Evolutionary conservation across 2,797 vertebrate species (phyloP).

Genomic region (Siniperca scherzeri): DNA sequence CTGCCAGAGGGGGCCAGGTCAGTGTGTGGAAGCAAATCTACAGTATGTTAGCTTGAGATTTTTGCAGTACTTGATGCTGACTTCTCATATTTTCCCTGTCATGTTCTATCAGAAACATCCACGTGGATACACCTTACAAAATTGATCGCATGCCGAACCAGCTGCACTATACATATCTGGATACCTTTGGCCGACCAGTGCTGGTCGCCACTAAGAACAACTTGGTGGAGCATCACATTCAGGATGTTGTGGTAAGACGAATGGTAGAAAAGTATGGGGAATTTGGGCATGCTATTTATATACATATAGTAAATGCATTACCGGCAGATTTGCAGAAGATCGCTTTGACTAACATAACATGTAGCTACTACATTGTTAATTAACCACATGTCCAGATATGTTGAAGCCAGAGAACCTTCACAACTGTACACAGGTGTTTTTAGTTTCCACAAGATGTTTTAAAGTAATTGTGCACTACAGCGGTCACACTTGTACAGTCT

Average conservation of each 20-base stretch:
- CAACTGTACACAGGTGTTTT: background rate
- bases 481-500: background rate
- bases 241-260: conserved; percentile 94
- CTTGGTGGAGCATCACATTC: conserved; percentile 98
- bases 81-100: background rate
- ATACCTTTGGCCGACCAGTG: conserved; percentile 97
- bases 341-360: background rate
- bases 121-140: conserved; percentile 95
- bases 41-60: too few species aligned
- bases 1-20: conserved; percentile 98
- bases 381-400: background rate
- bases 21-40: conserved; percentile 61
- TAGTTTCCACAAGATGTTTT: too few species aligned
- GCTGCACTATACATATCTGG: conserved; percentile 97
- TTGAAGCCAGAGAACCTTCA: background rate
- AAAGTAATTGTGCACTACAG: background rate
- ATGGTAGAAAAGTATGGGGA: background rate
- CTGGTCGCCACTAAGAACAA: conserved; percentile 96
- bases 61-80: background rate
- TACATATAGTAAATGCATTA: background rate
- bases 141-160: conserved; percentile 92
- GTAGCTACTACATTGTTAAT: background rate
- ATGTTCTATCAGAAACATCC: conserved; percentile 89
- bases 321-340: background rate
- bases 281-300: background rate